Evolutionary conservation across 2,113 vertebrate species (phyloP), one percentile per base, ranked within the genome.

Genomic region (Pseudopipra pipra): DNA sequence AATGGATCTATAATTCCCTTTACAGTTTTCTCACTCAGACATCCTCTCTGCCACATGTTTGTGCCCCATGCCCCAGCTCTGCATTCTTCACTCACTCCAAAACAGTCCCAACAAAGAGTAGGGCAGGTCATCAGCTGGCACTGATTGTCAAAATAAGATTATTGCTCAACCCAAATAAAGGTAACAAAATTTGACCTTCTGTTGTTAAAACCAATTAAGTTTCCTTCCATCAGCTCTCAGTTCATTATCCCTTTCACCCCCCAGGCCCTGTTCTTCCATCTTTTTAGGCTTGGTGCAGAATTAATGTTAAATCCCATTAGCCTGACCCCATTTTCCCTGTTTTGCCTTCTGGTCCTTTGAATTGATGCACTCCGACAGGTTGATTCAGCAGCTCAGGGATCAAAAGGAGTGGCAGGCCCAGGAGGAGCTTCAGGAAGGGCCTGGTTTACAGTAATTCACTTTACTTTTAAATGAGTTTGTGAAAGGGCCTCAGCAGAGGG

Each of bases 291-390:
- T 47, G 86, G 52, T 93, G 66, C 81, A 78, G 87, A 95, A 95
- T 90, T 91, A 75, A 85, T 65, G 70, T 85, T 96, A 76, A 96
- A 95, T 94, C 84, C 96, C 73, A 95, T 95, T 95, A 95, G 93
- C 66, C 73, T 96, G 93, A 94, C 93, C 80, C 87, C 1, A 0
- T 95, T 95, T 92, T 85, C 72, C 86, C 61, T 11, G 7, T 55
- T 92, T 87, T 93, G 86, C 91, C 87, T 87, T 85, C 89, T 94
- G 87, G 70, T 41, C 52, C 66, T 81, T 46, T 63, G 90, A 21
- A 41, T 5, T 92, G 77, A 91, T 92, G 33, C 2, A 3, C 91
- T 89, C 44, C 0, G 47, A 91, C 93, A 92, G 89, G 91, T 91
- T 85, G 84, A 61, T 89, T 81, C 47, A 24, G 86, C 72, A 87